Evolutionary conservation across 2,113 vertebrate genomes (phyloP).

Genomic region (Geococcyx californianus): DNA sequence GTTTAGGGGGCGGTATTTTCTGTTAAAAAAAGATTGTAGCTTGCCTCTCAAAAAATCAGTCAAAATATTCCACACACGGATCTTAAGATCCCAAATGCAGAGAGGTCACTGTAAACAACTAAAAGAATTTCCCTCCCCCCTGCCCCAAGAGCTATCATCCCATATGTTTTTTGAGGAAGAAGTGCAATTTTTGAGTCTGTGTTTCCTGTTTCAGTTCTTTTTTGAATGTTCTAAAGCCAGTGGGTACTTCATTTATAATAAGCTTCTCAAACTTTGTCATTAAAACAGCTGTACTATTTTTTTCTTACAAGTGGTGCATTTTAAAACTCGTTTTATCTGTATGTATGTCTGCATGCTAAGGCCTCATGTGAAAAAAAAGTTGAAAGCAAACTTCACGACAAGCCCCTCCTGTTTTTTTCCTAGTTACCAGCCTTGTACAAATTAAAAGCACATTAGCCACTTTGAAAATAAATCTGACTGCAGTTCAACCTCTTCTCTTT

Average conservation of each 20-base stretch:
- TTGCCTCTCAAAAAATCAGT: not conserved
- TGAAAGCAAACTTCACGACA: not conserved
- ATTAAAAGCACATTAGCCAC: slow-evolving; percentile 67
- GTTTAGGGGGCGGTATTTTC: not conserved
- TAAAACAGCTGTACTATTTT: not conserved
- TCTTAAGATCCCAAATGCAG: not conserved
- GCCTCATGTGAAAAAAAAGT: not conserved
- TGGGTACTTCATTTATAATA: not conserved
- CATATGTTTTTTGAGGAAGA: not conserved
- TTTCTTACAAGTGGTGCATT: not conserved
- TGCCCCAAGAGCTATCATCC: not conserved
- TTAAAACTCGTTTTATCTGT: not conserved
- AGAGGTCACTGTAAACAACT: not conserved
- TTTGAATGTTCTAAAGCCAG: not conserved
- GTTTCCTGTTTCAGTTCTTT: slow-evolving; percentile 29
- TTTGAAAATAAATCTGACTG: slow-evolving; percentile 54
- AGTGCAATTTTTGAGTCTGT: not conserved
- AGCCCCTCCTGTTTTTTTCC: not conserved
- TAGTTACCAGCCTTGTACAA: slow-evolving; percentile 14
- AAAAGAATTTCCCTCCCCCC: not conserved
- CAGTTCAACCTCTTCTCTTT: slow-evolving; percentile 31
- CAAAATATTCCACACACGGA: not conserved
- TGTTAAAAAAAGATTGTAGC: not conserved
- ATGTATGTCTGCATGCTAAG: not conserved
- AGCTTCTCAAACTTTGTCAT: not conserved